Conservation (phyloP, 2,797 vertebrate genomes). For the Pelochelys cantorii region DNA sequence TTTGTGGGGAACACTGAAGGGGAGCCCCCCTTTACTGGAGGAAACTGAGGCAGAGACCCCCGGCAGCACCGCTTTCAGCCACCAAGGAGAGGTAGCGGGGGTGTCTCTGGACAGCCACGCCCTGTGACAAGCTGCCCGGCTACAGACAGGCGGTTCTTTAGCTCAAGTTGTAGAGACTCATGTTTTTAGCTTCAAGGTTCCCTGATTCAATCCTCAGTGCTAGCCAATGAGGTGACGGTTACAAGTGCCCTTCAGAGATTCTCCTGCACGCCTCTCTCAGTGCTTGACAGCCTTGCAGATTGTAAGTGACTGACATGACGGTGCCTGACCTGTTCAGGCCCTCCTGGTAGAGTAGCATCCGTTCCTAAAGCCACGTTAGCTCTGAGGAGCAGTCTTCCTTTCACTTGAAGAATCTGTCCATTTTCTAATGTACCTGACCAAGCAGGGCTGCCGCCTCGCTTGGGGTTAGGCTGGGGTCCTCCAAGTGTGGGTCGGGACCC, state of each 20-base stretch:
- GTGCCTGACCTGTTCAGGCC: too few species aligned
- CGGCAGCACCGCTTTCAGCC: background rate
- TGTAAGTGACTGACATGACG: too few species aligned
- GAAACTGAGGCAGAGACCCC: background rate
- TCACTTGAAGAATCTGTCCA: background rate
- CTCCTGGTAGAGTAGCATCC: background rate
- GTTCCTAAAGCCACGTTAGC: background rate
- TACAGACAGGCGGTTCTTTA: background rate
- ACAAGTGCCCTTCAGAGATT: background rate
- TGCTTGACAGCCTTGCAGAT: too few species aligned
- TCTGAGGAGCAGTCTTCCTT: background rate
- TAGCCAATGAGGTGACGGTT: background rate
- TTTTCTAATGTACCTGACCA: background rate
- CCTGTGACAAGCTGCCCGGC: background rate
- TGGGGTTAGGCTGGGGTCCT: background rate
- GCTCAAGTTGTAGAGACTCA: background rate
- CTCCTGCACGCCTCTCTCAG: too few species aligned
- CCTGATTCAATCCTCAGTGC: background rate
- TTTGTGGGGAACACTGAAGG: background rate
- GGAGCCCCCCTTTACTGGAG: background rate
- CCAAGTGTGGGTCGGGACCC: too few species aligned
- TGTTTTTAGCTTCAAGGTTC: background rate
- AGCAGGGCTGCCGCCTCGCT: background rate
- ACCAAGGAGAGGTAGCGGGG: background rate
- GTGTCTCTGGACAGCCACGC: background rate